These are phyloP conservation scores for Tragelaphus strepsiceros DNA, from an alignment of 2,113 vertebrate species.

Conservation along the genomic window DNA sequence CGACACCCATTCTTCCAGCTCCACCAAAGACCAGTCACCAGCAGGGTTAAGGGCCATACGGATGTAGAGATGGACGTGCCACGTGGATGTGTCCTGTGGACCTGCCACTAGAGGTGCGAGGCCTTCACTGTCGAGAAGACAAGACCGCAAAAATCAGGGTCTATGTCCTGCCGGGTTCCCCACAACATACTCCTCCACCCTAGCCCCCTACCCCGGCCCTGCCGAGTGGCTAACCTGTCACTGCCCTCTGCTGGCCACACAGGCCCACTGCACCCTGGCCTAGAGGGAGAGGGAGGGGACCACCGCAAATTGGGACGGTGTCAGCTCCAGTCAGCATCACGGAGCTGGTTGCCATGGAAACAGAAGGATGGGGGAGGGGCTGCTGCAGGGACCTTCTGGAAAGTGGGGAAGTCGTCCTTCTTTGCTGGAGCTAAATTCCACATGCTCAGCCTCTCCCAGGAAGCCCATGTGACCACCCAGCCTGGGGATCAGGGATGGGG, in stretches of 20 bases:
- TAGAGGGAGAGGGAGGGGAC: background rate
- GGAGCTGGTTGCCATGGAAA: slow-evolving; percentile 68
- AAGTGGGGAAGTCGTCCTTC: background rate
- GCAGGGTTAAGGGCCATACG: accelerated
- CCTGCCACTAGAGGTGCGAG: background rate
- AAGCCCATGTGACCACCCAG: background rate
- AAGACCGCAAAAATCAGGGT: background rate
- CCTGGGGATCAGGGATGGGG: background rate
- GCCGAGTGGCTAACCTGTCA: background rate
- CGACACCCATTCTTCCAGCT: no score
- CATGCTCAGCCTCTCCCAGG: background rate
- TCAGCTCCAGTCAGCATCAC: slow-evolving; percentile 54
- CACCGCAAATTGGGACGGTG: background rate
- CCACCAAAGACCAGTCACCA: accelerated
- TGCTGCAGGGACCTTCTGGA: background rate
- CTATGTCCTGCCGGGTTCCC: background rate
- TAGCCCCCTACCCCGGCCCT: accelerated
- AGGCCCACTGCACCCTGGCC: background rate
- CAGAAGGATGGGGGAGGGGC: background rate
- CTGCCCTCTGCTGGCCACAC: slow-evolving; percentile 73
- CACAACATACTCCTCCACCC: background rate
- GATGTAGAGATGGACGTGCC: background rate
- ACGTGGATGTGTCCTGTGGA: background rate
- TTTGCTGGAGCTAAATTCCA: slow-evolving; percentile 9
- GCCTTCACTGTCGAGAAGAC: background rate